Base-by-base conservation (phyloP, 2,113 vertebrate species). In the Gila orcuttii region DNA sequence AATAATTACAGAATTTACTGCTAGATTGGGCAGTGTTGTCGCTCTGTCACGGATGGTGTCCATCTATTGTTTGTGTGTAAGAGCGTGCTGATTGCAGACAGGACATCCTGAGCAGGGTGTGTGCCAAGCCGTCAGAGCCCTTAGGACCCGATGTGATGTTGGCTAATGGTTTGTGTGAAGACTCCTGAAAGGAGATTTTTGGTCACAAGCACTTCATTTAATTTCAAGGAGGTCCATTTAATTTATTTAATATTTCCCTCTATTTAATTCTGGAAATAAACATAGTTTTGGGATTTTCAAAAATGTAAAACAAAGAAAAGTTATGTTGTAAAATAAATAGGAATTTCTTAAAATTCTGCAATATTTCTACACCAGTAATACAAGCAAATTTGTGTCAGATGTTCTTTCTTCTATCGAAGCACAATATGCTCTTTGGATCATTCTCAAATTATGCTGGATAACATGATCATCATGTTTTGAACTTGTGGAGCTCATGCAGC, bases 91-190 rank as follows among this genome's bases (percentile, higher is more conserved):
- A 86, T 55, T 68, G 81, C 60, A 86, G 88, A 85, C 79, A 88
- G 90, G 87, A 90, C 83, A 88, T 90, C 88, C 90, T 89, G 80
- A 28, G 33, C 42, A 74, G 83, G 86, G 79, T 74, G 82, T 64
- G n/a, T 17, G 69, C 83, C 86, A 88, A 66, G 50, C 42, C 7
- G 5, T 39, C 71, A 50, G 42, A 50, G 52, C 7, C 3, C 73
- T 71, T 39, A 88, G 25, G 11, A 52, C 50, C 57, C 52, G 28
- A 3, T 28, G 64, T 73, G 85, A 23, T 71, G 47, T 50, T 28
- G 68, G 36, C 45, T 57, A 31, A 39, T 66, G 31, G 31, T 59
- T 66, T 81, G n/a, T 25, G n/a, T 45, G 1, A 73, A n/a, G 33
- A 17, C 11, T 17, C 36, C 23, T 28, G 13, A 8, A 85, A 36